These are phyloP conservation scores for Sebastes schlegelii DNA, from an alignment of 2,113 vertebrate genomes.

Conservation along the genomic window DNA sequence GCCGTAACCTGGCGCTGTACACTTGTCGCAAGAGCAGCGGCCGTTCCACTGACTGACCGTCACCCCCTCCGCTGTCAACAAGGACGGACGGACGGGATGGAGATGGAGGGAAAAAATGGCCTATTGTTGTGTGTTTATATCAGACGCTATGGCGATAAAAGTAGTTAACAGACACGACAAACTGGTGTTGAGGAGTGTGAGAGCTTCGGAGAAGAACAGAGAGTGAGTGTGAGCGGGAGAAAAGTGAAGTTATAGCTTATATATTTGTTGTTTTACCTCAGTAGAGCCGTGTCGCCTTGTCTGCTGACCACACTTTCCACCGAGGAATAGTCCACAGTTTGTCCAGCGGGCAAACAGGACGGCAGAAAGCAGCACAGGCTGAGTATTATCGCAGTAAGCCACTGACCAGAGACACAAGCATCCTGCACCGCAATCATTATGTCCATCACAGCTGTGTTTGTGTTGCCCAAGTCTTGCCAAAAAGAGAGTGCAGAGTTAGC, in stretches of 20 bases:
- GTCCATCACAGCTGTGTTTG: conserved; percentile 89
- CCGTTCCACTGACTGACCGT: conserved; percentile 30
- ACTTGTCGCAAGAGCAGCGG: conserved; percentile 33
- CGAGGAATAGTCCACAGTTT: conserved; percentile 94
- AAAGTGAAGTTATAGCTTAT: conserved; percentile 70
- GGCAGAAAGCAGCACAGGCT: conserved; percentile 94
- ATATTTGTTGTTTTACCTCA: conserved; percentile 87
- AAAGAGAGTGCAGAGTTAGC: conserved; percentile 10
- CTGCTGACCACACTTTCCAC: conserved; percentile 94
- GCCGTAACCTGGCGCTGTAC: conserved; percentile 2
- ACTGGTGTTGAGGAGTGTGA: neutral
- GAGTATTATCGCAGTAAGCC: conserved; percentile 92
- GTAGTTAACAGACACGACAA: neutral
- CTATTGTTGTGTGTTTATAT: conserved; percentile 55
- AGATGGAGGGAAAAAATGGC: conserved; percentile 71
- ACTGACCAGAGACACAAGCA: conserved; percentile 95
- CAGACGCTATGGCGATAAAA: conserved; percentile 8
- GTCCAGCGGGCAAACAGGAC: conserved; percentile 92
- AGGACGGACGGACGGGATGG: conserved; percentile 40
- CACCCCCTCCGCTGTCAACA: neutral
- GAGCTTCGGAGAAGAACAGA: conserved; percentile 20
- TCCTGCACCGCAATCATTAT: conserved; percentile 94
- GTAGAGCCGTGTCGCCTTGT: conserved; percentile 96
- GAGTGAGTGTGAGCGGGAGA: conserved; percentile 34
- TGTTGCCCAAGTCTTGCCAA: conserved; percentile 65